Percentiles rank a stretch among this genome's conserved stretches.
These are phyloP conservation scores for Nesogale talazaci DNA, from an alignment of 2,113 vertebrate species.

Conservation along the genomic window DNA sequence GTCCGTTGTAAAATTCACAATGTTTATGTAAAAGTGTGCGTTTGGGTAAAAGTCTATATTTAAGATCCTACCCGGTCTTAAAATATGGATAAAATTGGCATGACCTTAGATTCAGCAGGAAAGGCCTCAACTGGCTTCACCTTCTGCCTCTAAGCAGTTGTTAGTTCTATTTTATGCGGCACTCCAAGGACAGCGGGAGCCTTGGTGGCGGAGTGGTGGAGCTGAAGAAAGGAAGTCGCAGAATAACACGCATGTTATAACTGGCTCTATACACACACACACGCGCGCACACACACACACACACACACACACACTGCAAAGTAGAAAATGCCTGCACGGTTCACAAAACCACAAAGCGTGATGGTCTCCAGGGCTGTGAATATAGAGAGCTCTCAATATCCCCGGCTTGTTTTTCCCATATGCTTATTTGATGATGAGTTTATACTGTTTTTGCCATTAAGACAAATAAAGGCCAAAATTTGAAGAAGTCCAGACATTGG, in stretches of 20 bases:
- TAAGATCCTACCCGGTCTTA: not conserved
- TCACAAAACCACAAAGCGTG: not conserved
- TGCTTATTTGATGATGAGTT: slow-evolving; percentile 7
- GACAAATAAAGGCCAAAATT: not conserved
- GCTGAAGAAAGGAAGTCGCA: slow-evolving; percentile 24
- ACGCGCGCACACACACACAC: not conserved
- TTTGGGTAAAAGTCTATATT: slow-evolving; percentile 5
- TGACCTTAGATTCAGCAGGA: slow-evolving; percentile 10
- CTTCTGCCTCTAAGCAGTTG: slow-evolving; percentile 1
- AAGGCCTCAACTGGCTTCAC: not conserved
- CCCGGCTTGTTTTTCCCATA: slow-evolving; percentile 2
- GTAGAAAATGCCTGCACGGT: not conserved
- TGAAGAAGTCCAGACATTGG: no score
- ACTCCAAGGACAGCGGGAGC: not conserved
- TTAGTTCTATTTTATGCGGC: slow-evolving; percentile 41
- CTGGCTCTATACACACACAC: not conserved
- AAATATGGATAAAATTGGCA: not conserved
- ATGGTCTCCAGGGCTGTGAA: not conserved
- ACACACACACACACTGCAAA: not conserved
- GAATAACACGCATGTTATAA: not conserved
- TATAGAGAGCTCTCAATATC: not conserved
- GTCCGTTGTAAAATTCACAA: not conserved
- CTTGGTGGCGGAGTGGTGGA: not conserved
- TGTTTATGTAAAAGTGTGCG: not conserved
- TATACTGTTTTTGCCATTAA: slow-evolving; percentile 21